Percentiles rank a stretch among this genome's conserved stretches.
These are phyloP conservation scores for Neocloeon triangulifer DNA, from an alignment of 1,140 invertebrate genomes.

Conservation along the genomic window DNA sequence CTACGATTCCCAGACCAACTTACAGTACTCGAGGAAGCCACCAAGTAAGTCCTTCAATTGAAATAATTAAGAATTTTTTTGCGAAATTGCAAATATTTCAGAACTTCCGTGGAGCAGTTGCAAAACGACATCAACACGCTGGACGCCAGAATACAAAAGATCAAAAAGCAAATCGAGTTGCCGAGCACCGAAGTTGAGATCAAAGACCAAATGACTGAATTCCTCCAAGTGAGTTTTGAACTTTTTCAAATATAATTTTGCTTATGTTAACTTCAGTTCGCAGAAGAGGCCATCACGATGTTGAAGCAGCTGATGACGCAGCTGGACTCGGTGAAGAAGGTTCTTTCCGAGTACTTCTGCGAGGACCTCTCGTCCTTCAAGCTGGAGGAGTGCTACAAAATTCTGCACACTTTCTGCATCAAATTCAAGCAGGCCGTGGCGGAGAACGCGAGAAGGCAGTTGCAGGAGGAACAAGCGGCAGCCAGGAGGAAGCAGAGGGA, in stretches of 20 bases:
- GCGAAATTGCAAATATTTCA: constrained; percentile 15
- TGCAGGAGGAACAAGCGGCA: constrained; percentile 63
- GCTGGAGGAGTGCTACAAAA: constrained; percentile 85
- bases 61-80: constrained; percentile 2
- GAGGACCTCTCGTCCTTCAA: constrained; percentile 79
- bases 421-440: constrained; percentile 59
- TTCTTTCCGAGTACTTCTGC: constrained; percentile 84
- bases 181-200: constrained; percentile 57
- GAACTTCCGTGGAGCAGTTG: constrained; percentile 79
- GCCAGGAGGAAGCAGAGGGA: constrained; percentile 49
- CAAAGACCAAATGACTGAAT: constrained; percentile 66
- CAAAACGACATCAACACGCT: constrained; percentile 68
- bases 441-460: constrained; percentile 56
- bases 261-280: constrained; percentile 50
- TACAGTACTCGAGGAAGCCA: constrained; percentile 60
- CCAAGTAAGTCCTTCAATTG: constrained; percentile 37
- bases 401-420: constrained; percentile 65
- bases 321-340: constrained; percentile 50
- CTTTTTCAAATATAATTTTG: too few relatives aligned
- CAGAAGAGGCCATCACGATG: constrained; percentile 56
- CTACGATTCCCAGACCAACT: constrained; percentile 60
- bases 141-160: constrained; percentile 49
- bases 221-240: constrained; percentile 56
- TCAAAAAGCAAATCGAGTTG: constrained; percentile 58
- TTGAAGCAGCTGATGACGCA: too few relatives aligned